These are phyloP conservation scores for Excalfactoria chinensis DNA, from an alignment of 2,113 vertebrate species.

Conservation along the genomic window DNA sequence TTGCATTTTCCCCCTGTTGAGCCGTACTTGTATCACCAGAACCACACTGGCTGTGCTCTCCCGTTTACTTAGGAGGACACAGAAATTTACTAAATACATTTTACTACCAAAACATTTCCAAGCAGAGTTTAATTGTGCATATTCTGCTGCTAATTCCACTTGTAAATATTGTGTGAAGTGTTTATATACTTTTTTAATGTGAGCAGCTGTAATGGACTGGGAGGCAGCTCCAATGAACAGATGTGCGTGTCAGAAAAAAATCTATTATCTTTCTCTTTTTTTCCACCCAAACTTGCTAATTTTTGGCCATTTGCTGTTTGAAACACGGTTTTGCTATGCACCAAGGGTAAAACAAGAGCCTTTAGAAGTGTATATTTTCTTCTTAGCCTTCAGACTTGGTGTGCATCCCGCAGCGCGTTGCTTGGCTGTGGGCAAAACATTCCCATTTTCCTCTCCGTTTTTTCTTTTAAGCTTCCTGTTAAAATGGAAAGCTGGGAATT, in stretches of 20 bases:
- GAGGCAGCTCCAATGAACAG: conserved; percentile 23
- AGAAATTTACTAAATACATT: background rate
- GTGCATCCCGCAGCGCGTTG: too few species aligned
- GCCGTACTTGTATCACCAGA: background rate
- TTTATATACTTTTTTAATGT: background rate
- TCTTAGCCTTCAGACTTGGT: background rate
- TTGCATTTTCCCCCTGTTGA: background rate
- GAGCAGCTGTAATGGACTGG: conserved; percentile 44
- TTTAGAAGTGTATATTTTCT: background rate
- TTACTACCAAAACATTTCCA: background rate
- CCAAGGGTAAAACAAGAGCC: background rate
- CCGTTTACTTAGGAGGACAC: background rate
- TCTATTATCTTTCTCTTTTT: background rate
- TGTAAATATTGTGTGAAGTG: conserved; percentile 46
- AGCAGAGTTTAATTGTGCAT: background rate
- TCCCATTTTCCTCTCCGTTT: background rate
- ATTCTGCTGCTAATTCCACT: conserved; percentile 24
- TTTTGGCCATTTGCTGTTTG: background rate
- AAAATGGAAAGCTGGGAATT: background rate
- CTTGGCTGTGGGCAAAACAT: background rate
- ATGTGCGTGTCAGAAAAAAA: background rate
- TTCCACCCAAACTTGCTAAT: background rate
- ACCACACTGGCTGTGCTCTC: background rate
- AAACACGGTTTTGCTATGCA: background rate
- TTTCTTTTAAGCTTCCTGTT: background rate